Conservation (phyloP, 2,113 vertebrate genomes). For the Peucedramus taeniatus region DNA sequence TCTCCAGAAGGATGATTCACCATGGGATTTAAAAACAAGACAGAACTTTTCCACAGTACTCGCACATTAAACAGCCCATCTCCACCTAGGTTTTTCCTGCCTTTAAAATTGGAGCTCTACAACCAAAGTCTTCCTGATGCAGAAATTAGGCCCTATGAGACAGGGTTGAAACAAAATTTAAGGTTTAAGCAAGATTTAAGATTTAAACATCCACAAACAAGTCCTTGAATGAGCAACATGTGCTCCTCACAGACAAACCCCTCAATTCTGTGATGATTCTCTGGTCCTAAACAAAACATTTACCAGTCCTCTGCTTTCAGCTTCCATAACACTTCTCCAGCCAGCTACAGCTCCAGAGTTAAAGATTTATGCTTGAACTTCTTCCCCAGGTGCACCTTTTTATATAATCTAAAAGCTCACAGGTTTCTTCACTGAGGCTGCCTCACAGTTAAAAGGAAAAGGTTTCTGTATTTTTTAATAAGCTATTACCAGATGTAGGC, state of each 20-base stretch:
- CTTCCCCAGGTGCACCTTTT: not conserved
- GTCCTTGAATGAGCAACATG: not conserved
- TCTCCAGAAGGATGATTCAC: not conserved
- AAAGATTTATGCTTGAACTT: not conserved
- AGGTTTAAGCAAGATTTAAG: not conserved
- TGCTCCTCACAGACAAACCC: not conserved
- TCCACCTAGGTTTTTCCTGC: not conserved
- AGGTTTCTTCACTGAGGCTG: not conserved
- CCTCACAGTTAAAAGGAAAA: not conserved
- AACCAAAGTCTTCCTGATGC: not conserved
- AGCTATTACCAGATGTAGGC: not conserved
- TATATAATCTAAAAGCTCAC: not conserved
- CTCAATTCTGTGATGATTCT: not conserved
- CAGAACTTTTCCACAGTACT: not conserved
- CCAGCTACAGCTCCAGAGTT: not conserved
- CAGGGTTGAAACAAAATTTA: not conserved
- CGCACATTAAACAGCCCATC: accelerated
- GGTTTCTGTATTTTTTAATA: not conserved
- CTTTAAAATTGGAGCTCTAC: not conserved
- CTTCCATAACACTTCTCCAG: not conserved
- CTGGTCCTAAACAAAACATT: not conserved
- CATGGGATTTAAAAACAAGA: not conserved
- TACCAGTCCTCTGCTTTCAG: not conserved
- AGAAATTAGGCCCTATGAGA: not conserved
- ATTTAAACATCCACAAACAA: not conserved